A percentile compares a stretch with the other conserved stretches of the same genome.
These are phyloP conservation scores for Muscicapa comitata DNA, from an alignment of 2,797 vertebrate species.

Conservation along the genomic window DNA sequence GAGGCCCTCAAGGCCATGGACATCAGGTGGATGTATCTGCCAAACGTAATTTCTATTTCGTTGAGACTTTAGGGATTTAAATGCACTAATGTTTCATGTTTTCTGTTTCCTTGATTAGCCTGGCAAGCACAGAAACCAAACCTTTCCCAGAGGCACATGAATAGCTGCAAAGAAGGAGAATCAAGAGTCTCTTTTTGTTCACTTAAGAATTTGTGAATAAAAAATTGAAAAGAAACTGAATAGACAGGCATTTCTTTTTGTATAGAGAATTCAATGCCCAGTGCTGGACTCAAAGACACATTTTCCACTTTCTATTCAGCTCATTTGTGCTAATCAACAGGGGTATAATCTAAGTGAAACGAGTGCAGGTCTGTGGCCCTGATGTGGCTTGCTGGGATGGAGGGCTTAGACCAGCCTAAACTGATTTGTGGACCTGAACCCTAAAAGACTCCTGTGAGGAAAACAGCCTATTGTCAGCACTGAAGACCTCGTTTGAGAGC, in stretches of 20 bases:
- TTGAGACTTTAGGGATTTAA: background rate
- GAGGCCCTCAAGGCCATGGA: accelerated
- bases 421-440: background rate
- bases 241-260: background rate
- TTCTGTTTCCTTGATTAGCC: background rate
- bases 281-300: background rate
- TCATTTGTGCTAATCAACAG: background rate
- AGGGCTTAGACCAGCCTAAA: background rate
- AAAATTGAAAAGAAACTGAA: background rate
- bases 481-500: background rate
- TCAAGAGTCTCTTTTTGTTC: background rate
- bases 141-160: background rate
- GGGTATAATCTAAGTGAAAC: background rate
- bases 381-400: background rate
- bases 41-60: background rate
- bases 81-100: background rate
- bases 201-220: background rate
- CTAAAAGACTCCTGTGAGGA: background rate
- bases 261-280: background rate
- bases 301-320: background rate
- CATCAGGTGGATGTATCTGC: background rate
- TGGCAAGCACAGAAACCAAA: background rate
- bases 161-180: background rate
- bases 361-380: background rate
- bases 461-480: background rate